Conservation (phyloP, 2,113 vertebrate species). For the Scomber colias region DNA sequence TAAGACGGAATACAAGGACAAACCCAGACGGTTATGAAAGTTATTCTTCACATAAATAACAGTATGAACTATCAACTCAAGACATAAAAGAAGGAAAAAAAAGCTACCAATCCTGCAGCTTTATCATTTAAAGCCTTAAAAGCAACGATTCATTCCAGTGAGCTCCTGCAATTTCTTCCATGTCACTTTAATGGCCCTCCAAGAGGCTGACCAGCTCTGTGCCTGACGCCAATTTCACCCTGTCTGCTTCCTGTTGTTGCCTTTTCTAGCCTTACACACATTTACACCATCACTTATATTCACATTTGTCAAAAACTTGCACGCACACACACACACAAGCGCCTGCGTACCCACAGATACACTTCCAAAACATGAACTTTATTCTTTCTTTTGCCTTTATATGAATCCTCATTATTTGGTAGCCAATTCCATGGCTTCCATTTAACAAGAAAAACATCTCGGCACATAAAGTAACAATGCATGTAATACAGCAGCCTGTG, state of each 20-base stretch:
- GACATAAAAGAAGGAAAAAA: neutral
- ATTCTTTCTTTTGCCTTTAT: slow-evolving; percentile 5
- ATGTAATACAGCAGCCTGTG: neutral
- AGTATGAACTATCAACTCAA: neutral
- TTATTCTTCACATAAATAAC: neutral
- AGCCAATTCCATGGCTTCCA: neutral
- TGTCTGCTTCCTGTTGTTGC: slow-evolving; percentile 60
- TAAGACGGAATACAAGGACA: no score
- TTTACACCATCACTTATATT: slow-evolving; percentile 17
- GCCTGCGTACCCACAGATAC: neutral
- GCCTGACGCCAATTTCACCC: slow-evolving; percentile 64
- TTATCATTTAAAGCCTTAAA: slow-evolving; percentile 30
- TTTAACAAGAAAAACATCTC: neutral
- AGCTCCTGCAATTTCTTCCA: slow-evolving; percentile 42
- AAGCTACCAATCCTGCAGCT: neutral
- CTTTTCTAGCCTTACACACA: slow-evolving; percentile 41
- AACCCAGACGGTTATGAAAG: neutral
- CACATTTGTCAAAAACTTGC: slow-evolving; percentile 32
- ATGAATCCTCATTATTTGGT: slow-evolving; percentile 37
- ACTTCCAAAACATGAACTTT: neutral
- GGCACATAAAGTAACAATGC: neutral
- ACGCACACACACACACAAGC: neutral
- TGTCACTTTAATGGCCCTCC: slow-evolving; percentile 60
- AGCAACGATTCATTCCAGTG: slow-evolving; percentile 52
- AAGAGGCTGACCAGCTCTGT: slow-evolving; percentile 24